These are phyloP conservation scores for Chloroclystis v-ata DNA, from an alignment of 2,888 invertebrate species.

Conservation along the genomic window DNA sequence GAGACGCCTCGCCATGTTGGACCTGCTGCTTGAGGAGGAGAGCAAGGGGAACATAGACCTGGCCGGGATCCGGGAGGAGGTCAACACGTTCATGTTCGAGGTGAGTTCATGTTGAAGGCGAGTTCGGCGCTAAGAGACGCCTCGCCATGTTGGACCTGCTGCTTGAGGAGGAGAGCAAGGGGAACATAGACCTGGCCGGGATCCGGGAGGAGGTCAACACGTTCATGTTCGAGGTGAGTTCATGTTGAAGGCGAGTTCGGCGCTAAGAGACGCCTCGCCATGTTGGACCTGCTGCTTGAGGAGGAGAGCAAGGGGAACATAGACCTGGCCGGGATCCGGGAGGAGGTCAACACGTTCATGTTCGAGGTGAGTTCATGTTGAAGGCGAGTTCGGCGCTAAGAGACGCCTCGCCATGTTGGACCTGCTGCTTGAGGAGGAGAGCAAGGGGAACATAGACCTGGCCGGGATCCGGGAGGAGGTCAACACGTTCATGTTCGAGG, in stretches of 20 bases:
- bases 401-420: conserved; percentile 82
- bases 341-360: conserved; percentile 87
- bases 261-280: conserved; percentile 75
- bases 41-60: conserved; percentile 42
- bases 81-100: too few relatives aligned
- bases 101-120: background rate
- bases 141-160: conserved; percentile 82
- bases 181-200: too few relatives aligned
- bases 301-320: conserved; percentile 51
- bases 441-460: conserved; percentile 56
- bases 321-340: conserved; percentile 80
- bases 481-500: too few relatives aligned
- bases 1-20: conserved; percentile 81
- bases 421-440: conserved; percentile 82
- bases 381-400: conserved; percentile 36
- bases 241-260: conserved; percentile 14
- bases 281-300: conserved; percentile 80
- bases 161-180: conserved; percentile 35
- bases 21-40: conserved; percentile 80
- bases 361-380: conserved; percentile 24
- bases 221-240: too few relatives aligned
- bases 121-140: conserved; percentile 57
- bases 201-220: too few relatives aligned
- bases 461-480: too few relatives aligned
- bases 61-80: too few relatives aligned